A percentile compares a stretch with the other conserved stretches of the same genome.
Evolutionary conservation across 2,797 vertebrate species (phyloP).

Genomic region (Xiphophorus birchmanni): DNA sequence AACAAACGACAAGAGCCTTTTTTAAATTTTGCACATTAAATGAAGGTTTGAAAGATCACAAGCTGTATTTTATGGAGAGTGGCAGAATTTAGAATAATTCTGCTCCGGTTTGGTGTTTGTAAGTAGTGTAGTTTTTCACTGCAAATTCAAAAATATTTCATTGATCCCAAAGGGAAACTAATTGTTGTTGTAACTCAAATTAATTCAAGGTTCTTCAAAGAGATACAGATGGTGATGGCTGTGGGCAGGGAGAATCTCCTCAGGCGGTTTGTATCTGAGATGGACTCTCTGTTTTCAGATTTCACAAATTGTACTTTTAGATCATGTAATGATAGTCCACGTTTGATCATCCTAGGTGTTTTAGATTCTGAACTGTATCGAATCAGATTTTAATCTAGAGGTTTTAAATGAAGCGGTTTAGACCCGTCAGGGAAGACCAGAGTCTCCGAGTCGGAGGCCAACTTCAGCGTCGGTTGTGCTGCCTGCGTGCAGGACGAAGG

Average conservation of each 20-base stretch:
- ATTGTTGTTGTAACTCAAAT: too few species aligned
- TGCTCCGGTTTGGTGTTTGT: neutral
- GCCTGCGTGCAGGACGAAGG: slow-evolving; percentile 10
- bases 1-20: neutral
- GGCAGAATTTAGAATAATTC: neutral
- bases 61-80: neutral
- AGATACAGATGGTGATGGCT: too few species aligned
- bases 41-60: neutral
- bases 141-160: too few species aligned
- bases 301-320: neutral
- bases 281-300: neutral
- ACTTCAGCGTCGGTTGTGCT: neutral
- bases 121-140: neutral
- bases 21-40: neutral
- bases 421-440: too few species aligned
- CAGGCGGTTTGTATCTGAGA: neutral
- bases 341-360: neutral
- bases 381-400: neutral
- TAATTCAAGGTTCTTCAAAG: too few species aligned
- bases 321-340: neutral
- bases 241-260: too few species aligned
- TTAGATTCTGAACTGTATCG: neutral
- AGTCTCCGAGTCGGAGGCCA: neutral
- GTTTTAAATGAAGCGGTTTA: neutral
- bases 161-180: too few species aligned